Base-by-base conservation (phyloP, 2,888 invertebrate species). In the Synergus itoensis region DNA sequence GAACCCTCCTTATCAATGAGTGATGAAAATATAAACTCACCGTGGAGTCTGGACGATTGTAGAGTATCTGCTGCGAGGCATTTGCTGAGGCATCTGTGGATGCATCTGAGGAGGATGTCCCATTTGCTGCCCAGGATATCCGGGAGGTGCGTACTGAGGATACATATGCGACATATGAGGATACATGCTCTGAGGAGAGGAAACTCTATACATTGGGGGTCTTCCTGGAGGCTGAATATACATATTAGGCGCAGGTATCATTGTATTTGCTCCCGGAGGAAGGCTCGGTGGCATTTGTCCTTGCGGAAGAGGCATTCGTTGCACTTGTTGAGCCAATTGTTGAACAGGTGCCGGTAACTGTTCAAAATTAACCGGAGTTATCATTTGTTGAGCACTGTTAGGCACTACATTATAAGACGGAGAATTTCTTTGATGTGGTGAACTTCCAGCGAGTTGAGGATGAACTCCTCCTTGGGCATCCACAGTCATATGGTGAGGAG, bases 141-240 rank as follows among this genome's bases (percentile, higher is more conserved):
- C 85, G 16, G 65, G 83, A 11, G 88, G 86, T 7, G 87, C 88
- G 21, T 88, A 90, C 40, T 90, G 89, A 4, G 88, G 86, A 81
- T 91, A 92, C 40, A 92, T 76, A 57, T 90, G 91, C 12, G 89
- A 79, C 79, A 92, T 83, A 45, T 91, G 90, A 1, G 91, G 85
- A 62, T 91, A 91, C 87, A 92, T 90, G 14, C 85, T 73, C 76
- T 90, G 91, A 4, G 89, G 90, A 63, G 86, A 87, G 36, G 90
- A 85, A 62, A 91, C 88, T 80, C 91, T 88, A 77, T 92, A 92
- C 83, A 92, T 84, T 2, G 92, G 90, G 36, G 92, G 92, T 77
- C 91, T 93, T 89, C 90, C 93, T 89, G 88, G 92, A 87, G 83
- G 89, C 67, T 89, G 92, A 77, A 86, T 93, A 92, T 88, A 94